Base-by-base conservation (phyloP, 2,113 vertebrate species). In the Odocoileus hemionus region DNA sequence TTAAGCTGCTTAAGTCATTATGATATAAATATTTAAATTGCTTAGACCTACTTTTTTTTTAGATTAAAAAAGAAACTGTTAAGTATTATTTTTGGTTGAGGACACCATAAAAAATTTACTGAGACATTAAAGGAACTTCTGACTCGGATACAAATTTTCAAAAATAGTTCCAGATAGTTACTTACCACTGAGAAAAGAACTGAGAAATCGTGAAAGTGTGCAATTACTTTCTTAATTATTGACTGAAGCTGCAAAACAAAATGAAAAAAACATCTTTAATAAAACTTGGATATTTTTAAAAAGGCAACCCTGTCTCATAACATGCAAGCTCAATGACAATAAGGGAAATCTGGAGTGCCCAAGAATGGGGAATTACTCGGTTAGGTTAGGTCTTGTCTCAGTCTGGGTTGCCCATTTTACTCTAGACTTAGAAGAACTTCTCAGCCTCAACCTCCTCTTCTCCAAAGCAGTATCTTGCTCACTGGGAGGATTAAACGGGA, bases 181-280 rank as follows among this genome's bases (percentile, higher is more conserved):
- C 99, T 99, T 98, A 99, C 99, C 99, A 99, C 99, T 67, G 99
- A 99, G 98, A 99, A 99, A 97, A 99, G 99, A 93, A 99, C 80
- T 6, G 99, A 99, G 97, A 99, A 99, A 98, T 99, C 99, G 21
- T 99, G 98, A 97, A 99, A 99, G 97, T 99, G 99, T 64, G 98
- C 97, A 85, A 99, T 99, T 94, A 99, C 99, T 98, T 99, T 99
- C 98, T 98, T 99, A 98, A 99, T 99, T 96, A 99, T 99, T 12
- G 99, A 99, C 98, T 99, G 99, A 96, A 99, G 98, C 99, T 99
- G 96, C 45, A 97, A 93, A 87, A 94, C 11, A 94, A 85, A 91
- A 96, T 21, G 55, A 85, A 87, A 78, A 83, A 86, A 17, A 94
- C 1, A 60, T 21, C 28, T 74, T 96, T 39, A 70, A 84, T 64